phyloP scores from a whole-genome alignment of 2,888 invertebrate genomes.

The Lasius fuliginosus region DNA sequence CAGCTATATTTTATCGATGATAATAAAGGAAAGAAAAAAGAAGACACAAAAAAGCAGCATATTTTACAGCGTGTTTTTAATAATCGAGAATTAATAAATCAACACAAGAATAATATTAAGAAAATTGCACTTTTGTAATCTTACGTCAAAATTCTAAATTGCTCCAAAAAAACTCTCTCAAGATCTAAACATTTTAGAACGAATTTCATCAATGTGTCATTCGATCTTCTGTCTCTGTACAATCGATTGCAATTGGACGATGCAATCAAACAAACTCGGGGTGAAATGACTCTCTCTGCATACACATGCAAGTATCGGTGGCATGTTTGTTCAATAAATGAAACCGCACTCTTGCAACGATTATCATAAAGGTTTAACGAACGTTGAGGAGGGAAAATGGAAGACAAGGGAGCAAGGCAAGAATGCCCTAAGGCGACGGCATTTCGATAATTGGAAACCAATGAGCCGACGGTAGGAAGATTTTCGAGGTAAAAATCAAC shows the following conservation, averaged over 20 bases:
- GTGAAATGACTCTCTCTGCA: constrained; percentile 5
- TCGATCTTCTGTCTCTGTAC: background rate
- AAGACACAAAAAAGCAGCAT: no score
- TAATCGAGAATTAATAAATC: background rate
- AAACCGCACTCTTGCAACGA: constrained; percentile 60
- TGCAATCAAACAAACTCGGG: background rate
- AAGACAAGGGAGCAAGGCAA: constrained; percentile 57
- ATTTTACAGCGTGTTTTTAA: background rate
- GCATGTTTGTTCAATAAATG: constrained; percentile 66
- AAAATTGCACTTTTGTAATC: background rate
- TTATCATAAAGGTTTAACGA: constrained; percentile 33
- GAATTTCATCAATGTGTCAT: constrained; percentile 2
- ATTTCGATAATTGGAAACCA: constrained; percentile 82
- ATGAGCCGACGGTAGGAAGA: constrained; percentile 78
- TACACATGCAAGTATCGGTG: background rate
- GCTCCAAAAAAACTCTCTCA: background rate
- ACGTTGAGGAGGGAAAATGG: background rate
- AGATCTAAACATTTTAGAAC: background rate
- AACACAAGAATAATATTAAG: background rate
- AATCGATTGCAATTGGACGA: constrained; percentile 1
- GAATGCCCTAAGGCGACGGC: constrained; percentile 77
- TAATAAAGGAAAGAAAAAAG: background rate
- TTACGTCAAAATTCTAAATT: background rate
- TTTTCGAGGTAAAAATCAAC: constrained; percentile 81
- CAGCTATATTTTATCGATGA: background rate